Base-by-base conservation (phyloP, 1,140 invertebrate species). In the Listronotus oregonensis region DNA sequence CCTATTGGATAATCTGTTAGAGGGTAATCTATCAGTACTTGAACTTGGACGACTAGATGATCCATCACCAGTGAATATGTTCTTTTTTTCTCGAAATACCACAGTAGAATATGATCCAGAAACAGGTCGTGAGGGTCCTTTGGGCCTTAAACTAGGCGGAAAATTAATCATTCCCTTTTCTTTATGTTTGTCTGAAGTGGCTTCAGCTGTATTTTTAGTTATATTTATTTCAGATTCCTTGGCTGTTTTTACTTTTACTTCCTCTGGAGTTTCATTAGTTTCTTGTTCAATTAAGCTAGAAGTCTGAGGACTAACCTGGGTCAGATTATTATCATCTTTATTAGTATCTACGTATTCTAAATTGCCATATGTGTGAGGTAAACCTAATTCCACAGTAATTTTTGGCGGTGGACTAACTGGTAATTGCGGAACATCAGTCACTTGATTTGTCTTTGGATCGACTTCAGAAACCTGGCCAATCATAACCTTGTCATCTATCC, bases 1-100 rank as follows among this genome's bases (percentile, higher is more conserved):
- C 10, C 63, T 54, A 21, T 58, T 58, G 12, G 54, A 43, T 42
- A 17, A 10, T 21, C 63, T 54, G 15, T 58, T 58, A 14, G 44
- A 43, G 9, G 17, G 0, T 42, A 17, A 10, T 21, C 17, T 12
- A 6, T 49, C 46, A 12, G 7, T 21, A 37, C 21, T 21, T 4
- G 51, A 42, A 18, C 3, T 49, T 32, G 46, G 34, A 9, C 7
- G 21, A 1, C 8, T n/a, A 18, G 27, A 1, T n/a, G 12, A 4
- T 17, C 31, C 46, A 21, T n/a, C 39, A 7, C 9, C 5, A 52
- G 9, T 52, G 12, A 6, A 14, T 9, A 4, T 37, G 3, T 17
- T n/a, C 15, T 52, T 14, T 5, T 31, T 37, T 11, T 52, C 39
- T 37, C 60, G 42, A 10, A 54, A 34, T 12, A 54, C 27, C 6